A percentile compares a stretch with the other conserved stretches of the same genome.
Conservation (phyloP, 2,888 invertebrate genomes). For the Seira musarum region DNA sequence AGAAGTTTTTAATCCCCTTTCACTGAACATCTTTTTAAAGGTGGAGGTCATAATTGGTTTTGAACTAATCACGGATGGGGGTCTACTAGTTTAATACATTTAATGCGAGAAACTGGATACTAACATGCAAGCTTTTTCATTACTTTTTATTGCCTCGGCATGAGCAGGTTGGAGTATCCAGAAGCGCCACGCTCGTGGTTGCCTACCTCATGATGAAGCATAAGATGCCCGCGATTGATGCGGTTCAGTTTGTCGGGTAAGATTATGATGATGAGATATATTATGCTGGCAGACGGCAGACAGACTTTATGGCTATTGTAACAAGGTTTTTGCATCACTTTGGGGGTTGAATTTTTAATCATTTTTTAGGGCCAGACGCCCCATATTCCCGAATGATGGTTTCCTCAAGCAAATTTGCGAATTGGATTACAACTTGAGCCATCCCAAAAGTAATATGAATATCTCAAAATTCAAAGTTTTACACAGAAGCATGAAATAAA, state of each 20-base stretch:
- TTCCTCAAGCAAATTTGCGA: constrained; percentile 71
- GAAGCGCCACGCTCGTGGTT: constrained; percentile 73
- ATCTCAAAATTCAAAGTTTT: background rate
- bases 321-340: no score
- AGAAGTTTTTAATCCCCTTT: no score
- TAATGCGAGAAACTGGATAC: no score
- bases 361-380: constrained; percentile 71
- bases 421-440: constrained; percentile 61
- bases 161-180: constrained; percentile 71
- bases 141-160: no score
- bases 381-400: constrained; percentile 74
- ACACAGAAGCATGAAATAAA: background rate
- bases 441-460: constrained; percentile 51
- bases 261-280: constrained; percentile 22
- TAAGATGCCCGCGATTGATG: constrained; percentile 72
- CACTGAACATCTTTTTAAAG: no score
- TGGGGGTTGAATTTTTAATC: background rate
- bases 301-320: background rate
- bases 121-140: no score
- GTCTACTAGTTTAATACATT: no score
- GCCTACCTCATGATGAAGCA: constrained; percentile 72
- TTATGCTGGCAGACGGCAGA: no score
- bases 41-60: no score
- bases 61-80: no score
- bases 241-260: constrained; percentile 72